Conservation (phyloP, 1,140 invertebrate genomes). For the Ostrea edulis region DNA sequence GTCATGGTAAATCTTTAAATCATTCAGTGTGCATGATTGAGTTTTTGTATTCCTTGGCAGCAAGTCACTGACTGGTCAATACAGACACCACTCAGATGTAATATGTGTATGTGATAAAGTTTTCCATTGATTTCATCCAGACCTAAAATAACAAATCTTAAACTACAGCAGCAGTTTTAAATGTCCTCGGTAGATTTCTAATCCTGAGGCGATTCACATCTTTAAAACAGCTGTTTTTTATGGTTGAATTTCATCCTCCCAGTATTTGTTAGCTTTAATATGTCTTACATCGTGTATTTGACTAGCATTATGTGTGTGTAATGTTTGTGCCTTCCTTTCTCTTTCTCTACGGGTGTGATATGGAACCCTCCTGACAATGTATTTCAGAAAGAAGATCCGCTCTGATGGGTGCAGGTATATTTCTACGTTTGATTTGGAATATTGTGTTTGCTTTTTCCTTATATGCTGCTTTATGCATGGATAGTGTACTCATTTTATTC, state of each 20-base stretch:
- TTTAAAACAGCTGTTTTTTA: not conserved
- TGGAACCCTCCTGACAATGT: not conserved
- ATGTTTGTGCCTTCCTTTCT: not conserved
- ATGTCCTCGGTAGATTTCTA: not conserved
- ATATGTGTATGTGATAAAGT: not conserved
- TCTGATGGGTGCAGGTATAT: slow-evolving; percentile 34
- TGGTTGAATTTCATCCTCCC: not conserved
- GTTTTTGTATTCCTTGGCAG: not conserved
- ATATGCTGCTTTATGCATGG: not conserved
- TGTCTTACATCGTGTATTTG: not conserved
- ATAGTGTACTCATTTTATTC: not conserved
- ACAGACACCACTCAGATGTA: not conserved
- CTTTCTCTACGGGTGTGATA: not conserved
- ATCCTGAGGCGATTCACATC: not conserved
- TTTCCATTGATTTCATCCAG: not conserved
- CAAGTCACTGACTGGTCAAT: not conserved
- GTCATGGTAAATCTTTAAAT: not conserved
- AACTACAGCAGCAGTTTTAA: not conserved
- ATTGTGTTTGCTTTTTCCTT: not conserved
- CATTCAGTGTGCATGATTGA: not conserved
- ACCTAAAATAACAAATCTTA: not conserved
- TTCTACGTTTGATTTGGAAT: not conserved
- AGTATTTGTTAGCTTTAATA: not conserved
- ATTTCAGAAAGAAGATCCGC: slow-evolving; percentile 21
- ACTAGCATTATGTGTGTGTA: not conserved